phyloP scores from a whole-genome alignment of 2,113 vertebrate genomes.

The Myrmophylax atrothorax region DNA sequence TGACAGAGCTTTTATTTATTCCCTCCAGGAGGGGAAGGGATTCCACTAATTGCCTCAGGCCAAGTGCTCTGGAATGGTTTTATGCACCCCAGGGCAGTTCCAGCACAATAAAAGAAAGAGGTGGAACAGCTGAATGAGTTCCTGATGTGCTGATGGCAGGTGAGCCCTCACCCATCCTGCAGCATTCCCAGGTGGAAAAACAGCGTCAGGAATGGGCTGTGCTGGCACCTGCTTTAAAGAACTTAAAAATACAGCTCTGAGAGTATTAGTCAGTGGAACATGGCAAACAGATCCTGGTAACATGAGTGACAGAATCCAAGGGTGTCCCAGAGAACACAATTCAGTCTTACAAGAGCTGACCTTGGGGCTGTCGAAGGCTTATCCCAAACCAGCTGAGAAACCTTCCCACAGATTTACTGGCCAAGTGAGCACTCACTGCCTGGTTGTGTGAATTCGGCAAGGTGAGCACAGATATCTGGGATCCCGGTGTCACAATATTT shows the following conservation, averaged over 20 bases:
- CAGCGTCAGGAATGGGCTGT: not conserved
- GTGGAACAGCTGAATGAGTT: constrained; percentile 4
- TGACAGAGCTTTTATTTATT: constrained; percentile 56
- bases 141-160: constrained; percentile 28
- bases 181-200: not conserved
- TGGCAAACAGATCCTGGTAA: not conserved
- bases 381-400: not conserved
- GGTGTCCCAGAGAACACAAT: not conserved
- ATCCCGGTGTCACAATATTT: not conserved
- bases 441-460: not conserved
- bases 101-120: constrained; percentile 20
- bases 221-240: constrained; percentile 23
- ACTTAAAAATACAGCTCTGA: not conserved
- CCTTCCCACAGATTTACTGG: not conserved
- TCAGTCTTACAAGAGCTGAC: not conserved
- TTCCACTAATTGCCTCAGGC: constrained; percentile 41
- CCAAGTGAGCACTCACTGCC: not conserved
- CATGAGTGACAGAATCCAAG: not conserved
- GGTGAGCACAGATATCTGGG: not conserved
- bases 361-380: not conserved
- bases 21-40: constrained; percentile 34
- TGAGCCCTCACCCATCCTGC: not conserved
- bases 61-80: not conserved
- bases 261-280: constrained; percentile 36
- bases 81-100: not conserved